phyloP scores from a whole-genome alignment of 1,140 invertebrate species.

The Papilio helenus region DNA sequence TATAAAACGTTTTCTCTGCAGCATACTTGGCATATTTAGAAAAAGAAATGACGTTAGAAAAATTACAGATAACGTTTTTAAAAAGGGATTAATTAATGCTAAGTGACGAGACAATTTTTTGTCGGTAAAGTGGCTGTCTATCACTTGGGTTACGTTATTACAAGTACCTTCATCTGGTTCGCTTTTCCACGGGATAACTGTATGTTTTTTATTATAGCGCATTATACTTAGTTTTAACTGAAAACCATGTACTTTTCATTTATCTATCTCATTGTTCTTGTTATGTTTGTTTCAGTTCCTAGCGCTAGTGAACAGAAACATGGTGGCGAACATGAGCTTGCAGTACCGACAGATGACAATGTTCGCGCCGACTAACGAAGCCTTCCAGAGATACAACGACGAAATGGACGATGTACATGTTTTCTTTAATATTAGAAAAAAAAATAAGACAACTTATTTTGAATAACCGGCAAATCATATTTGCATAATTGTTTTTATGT shows the following conservation, averaged over 20 bases:
- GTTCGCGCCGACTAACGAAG: constrained; percentile 91
- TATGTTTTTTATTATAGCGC: not conserved
- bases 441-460: not conserved
- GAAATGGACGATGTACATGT: constrained; percentile 71
- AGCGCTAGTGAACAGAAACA: constrained; percentile 86
- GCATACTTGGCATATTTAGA: not conserved
- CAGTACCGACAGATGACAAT: constrained; percentile 88
- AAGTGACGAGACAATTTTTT: not conserved
- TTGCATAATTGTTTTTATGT: constrained; percentile 2
- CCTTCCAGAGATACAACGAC: constrained; percentile 87
- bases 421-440: not conserved
- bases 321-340: constrained; percentile 87
- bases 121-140: not conserved
- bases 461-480: not conserved
- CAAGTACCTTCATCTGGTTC: not conserved
- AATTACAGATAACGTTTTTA: not conserved
- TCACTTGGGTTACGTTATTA: not conserved
- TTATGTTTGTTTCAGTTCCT: constrained; percentile 85
- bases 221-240: no score
- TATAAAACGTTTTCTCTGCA: not conserved
- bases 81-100: not conserved
- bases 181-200: not conserved
- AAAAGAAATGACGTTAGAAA: not conserved
- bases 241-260: not conserved
- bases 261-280: not conserved